These are phyloP conservation scores for Drosophila atroscutellata DNA, from an alignment of 2,888 invertebrate genomes.

Conservation along the genomic window DNA sequence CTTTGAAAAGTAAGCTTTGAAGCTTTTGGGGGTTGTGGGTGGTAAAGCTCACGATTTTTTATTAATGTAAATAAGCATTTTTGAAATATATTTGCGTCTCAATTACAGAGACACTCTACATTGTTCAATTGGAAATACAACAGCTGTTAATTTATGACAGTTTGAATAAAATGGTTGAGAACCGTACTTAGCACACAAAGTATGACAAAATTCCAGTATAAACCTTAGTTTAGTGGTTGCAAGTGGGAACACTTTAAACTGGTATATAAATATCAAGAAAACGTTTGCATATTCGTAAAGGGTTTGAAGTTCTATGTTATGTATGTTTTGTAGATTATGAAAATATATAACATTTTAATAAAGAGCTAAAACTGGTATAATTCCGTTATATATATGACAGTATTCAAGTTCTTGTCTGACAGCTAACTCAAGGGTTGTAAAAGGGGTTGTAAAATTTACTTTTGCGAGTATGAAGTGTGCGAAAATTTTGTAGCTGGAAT, in stretches of 20 bases:
- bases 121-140: background rate
- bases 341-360: background rate
- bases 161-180: background rate
- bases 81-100: slow-evolving; percentile 25
- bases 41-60: slow-evolving; percentile 5
- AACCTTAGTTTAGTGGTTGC: background rate
- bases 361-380: background rate
- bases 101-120: slow-evolving; percentile 4
- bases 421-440: background rate
- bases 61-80: slow-evolving; percentile 5
- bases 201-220: background rate
- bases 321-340: background rate
- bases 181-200: no score
- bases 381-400: background rate
- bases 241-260: background rate
- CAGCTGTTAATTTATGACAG: background rate
- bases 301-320: background rate
- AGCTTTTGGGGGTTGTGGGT: background rate
- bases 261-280: background rate
- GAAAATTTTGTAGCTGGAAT: background rate
- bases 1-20: slow-evolving; percentile 57
- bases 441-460: background rate
- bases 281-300: background rate
- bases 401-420: background rate
- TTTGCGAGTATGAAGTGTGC: background rate